Evolutionary conservation across 2,888 invertebrate genomes (phyloP), one percentile per base, ranked within the genome.

Genomic region (Chaetoderma sp.): DNA sequence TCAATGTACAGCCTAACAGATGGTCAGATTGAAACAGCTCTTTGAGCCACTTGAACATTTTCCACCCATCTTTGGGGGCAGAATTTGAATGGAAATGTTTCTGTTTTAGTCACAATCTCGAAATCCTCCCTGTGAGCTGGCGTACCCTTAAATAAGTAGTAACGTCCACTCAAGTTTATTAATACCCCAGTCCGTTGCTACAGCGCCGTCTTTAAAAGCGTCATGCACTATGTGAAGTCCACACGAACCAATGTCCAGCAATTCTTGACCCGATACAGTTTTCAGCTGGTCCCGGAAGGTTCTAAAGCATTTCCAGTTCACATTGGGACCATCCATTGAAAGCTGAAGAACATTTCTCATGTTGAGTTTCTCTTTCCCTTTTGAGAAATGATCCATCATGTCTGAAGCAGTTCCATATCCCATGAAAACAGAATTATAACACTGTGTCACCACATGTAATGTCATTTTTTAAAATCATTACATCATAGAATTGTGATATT

Each of bases 291-390:
- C n/a, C n/a, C n/a, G n/a, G n/a, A n/a, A n/a, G n/a, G n/a, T n/a
- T n/a, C n/a, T 50, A 50, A 50, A 50, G 27, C 25, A 50, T 50
- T 45, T 30, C 27, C 50, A 50, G 18, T 50, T 50, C 10, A 50
- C 50, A 50, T 50, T 50, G 21, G 50, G 50, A 4, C 59, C 59
- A 28, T 59, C 59, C 59, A 59, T 59, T 16, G 47, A 47, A 18
- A 59, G 30, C 30, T 59, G 59, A 6, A 59, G 30, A 6, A 59
- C n/a, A 6, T 59, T 59, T 16, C 47, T n/a, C n/a, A 59, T 18
- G 8, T 47, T 42, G 5, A 59, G 59, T 16, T 59, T 5, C 4
- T n/a, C 28, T 4, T 42, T 39, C 16, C 39, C 13, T 4, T 47
- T 8, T 4, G 27, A 8, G 18, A 47, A 59, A 49, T 47, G 27